These are phyloP conservation scores for Drosophila lowei DNA, from an alignment of 1,140 invertebrate genomes.

Conservation along the genomic window DNA sequence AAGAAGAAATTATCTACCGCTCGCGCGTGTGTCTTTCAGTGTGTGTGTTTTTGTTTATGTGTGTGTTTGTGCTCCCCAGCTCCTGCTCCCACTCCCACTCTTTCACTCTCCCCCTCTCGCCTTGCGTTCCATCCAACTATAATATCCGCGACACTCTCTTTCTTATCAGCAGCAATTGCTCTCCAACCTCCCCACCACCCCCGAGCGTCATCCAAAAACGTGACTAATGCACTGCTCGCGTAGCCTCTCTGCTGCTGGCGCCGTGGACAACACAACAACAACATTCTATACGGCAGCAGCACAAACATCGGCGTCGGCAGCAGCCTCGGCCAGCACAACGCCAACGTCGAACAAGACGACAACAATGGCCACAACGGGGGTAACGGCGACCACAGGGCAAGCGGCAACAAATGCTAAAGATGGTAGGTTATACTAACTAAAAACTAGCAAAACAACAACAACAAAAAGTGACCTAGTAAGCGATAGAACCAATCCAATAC, in stretches of 20 bases:
- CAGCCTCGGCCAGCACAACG: constrained; percentile 65
- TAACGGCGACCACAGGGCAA: constrained; percentile 24
- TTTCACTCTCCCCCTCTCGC: no score
- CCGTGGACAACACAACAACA: constrained; percentile 72
- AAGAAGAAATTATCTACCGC: no score
- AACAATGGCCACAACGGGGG: constrained; percentile 61
- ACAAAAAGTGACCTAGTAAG: neutral
- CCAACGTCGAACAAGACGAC: constrained; percentile 40
- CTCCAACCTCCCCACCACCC: no score
- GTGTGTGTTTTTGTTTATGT: constrained; percentile 3
- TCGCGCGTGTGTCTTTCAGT: neutral
- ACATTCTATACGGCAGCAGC: constrained; percentile 68
- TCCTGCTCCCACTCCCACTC: no score
- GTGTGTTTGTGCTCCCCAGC: neutral
- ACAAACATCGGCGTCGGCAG: constrained; percentile 53
- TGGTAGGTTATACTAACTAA: constrained; percentile 53
- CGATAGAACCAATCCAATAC: no score
- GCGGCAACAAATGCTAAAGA: constrained; percentile 69
- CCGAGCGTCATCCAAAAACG: constrained; percentile 27
- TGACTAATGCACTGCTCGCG: constrained; percentile 79
- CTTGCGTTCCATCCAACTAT: no score
- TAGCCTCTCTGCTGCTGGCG: constrained; percentile 76
- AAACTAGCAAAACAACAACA: neutral
- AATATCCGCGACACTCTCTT: no score
- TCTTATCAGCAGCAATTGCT: no score